Evolutionary conservation across 2,888 invertebrate genomes (phyloP), one percentile per base, ranked within the genome.

Genomic region (Drosophila maculinotata): DNA sequence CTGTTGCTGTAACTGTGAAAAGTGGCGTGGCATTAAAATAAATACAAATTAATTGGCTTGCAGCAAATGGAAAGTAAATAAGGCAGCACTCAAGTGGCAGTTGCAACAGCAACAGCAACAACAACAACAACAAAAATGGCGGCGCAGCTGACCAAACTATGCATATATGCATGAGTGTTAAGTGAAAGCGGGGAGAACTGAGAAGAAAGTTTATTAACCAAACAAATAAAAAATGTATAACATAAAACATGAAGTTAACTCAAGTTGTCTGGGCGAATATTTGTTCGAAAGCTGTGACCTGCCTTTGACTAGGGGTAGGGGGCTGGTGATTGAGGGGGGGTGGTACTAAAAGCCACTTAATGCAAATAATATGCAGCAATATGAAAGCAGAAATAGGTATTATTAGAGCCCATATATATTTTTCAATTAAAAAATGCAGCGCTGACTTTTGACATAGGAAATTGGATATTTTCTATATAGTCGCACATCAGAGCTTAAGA

Each of bases 31-130:
- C 69, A 84, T 80, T 81, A 77, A 81, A 87, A 82, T 87, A 81
- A 81, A 87, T 87, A 87, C 79, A 81, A 81, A 87, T 87, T 81
- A 81, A 81, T 87, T 81, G 81, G 82, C 69, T 79, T 68, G 57
- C 59, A 54, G 56, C 71, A 69, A 64, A 69, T 41, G 60, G 28
- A 72, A 67, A 54, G 68, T 57, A 76, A 74, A 74, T 73, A 72
- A 73, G 28, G 8, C 69, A n/a, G 3, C 30, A 36, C 48, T 68
- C 47, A 51, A 68, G 53, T 57, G 56, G n/a, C 25, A 41, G 12
- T 15, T 15, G 35, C 49, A 33, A 26, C 41, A 45, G 9, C 41
- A 36, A 20, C 20, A 20, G n/a, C 17, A 30, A 17, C 51, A 42
- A 26, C 28, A 47, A n/a, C 39, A 39, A 33, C 30, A 28, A 14